Evolutionary conservation across 2,888 invertebrate genomes (phyloP).

Genomic region (Cerastoderma edule): DNA sequence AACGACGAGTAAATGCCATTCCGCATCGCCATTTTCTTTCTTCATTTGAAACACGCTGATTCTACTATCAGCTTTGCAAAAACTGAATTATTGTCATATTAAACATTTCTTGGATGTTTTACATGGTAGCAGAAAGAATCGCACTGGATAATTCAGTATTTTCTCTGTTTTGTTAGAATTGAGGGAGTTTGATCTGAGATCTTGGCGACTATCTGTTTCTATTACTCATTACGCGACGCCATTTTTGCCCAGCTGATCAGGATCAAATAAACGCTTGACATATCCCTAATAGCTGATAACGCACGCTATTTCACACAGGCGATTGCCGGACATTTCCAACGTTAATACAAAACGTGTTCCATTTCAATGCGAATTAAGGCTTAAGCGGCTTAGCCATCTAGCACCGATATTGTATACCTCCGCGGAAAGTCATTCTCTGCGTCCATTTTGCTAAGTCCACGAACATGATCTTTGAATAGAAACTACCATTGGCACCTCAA

Average conservation of each 20-base stretch:
- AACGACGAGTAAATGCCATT: too few species aligned
- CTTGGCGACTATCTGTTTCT: background rate
- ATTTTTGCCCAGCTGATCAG: slow-evolving; percentile 17
- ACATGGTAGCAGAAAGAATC: too few species aligned
- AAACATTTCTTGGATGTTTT: too few species aligned
- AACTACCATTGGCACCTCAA: slow-evolving; percentile 20
- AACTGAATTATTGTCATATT: too few species aligned
- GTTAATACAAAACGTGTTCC: background rate
- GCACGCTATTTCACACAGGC: slow-evolving; percentile 9
- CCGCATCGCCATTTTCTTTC: too few species aligned
- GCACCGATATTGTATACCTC: slow-evolving; percentile 17
- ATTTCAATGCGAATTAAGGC: slow-evolving; percentile 1
- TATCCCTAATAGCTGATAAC: slow-evolving; percentile 27
- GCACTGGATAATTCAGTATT: too few species aligned
- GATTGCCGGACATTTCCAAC: background rate
- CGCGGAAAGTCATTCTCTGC: slow-evolving; percentile 29
- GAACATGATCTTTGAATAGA: slow-evolving; percentile 59
- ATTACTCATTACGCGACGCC: slow-evolving; percentile 7
- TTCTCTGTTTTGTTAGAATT: too few species aligned
- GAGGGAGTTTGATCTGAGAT: too few species aligned
- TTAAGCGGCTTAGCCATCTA: slow-evolving; percentile 8
- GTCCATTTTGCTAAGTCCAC: slow-evolving; percentile 46
- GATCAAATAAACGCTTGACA: slow-evolving; percentile 21
- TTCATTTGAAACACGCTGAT: too few species aligned
- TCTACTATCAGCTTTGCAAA: too few species aligned